Conservation (phyloP, 2,113 vertebrate genomes). For the Arizona elegans region DNA sequence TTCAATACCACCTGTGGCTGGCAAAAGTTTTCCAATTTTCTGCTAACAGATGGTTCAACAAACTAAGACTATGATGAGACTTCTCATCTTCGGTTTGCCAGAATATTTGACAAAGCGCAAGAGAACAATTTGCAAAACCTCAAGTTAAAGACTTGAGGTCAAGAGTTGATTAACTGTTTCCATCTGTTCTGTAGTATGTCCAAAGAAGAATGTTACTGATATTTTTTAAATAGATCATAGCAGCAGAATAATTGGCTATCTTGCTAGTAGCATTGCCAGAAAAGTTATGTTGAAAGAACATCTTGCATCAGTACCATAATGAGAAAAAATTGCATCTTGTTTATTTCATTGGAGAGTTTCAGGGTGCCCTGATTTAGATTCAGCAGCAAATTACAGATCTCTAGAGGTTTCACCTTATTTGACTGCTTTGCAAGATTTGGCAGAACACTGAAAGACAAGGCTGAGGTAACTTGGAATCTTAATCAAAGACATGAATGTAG, state of each 20-base stretch:
- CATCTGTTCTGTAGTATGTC: slow-evolving; percentile 3
- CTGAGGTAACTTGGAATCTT: neutral
- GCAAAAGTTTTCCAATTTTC: neutral
- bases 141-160: slow-evolving; percentile 4
- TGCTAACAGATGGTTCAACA: slow-evolving; percentile 7
- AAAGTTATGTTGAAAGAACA: neutral
- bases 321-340: neutral
- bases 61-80: slow-evolving; percentile 15
- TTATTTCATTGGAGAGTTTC: neutral
- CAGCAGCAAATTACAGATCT: neutral
- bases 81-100: neutral
- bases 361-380: neutral
- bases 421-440: neutral
- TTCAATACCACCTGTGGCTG: neutral
- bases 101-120: neutral
- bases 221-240: neutral
- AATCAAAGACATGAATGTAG: neutral
- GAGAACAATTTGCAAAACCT: slow-evolving; percentile 10
- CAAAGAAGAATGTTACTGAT: neutral
- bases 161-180: slow-evolving; percentile 12
- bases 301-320: neutral
- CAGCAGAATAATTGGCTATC: neutral
- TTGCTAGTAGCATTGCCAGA: neutral
- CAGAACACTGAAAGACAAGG: neutral
- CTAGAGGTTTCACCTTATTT: neutral